Percentiles rank a stretch among this genome's conserved stretches.
phyloP scores from a whole-genome alignment of 2,888 invertebrate genomes.

The Automeris io region DNA sequence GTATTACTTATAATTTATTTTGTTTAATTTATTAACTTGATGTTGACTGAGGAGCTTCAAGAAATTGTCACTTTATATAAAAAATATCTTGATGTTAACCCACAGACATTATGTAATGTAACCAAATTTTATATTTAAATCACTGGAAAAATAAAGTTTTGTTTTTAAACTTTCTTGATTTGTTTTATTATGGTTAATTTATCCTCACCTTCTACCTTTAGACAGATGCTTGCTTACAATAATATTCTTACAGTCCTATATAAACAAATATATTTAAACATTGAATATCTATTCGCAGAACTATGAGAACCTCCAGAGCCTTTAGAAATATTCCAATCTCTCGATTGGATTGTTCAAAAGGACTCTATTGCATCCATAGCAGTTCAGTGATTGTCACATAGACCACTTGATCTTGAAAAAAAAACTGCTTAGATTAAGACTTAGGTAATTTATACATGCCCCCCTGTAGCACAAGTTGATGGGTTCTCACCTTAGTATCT shows the following conservation, averaged over 20 bases:
- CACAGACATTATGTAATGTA: conserved; percentile 60
- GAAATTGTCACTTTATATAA: conserved; percentile 41
- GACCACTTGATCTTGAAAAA: too few species aligned
- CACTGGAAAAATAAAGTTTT: conserved; percentile 59
- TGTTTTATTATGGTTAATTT: conserved; percentile 19
- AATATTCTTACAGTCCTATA: background rate
- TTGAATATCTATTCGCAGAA: too few species aligned
- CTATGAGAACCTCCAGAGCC: too few species aligned
- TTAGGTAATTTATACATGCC: conserved; percentile 94
- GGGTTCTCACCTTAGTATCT: conserved; percentile 94
- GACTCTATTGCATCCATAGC: too few species aligned
- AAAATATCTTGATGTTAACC: conserved; percentile 53
- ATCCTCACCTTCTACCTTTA: conserved; percentile 1
- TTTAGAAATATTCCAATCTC: too few species aligned
- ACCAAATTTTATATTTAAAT: conserved; percentile 62
- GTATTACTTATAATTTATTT: conserved; percentile 54
- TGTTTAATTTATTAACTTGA: conserved; percentile 44
- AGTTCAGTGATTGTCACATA: too few species aligned
- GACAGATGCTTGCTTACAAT: conserved; percentile 7
- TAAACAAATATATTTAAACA: too few species aligned
- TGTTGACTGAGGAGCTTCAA: conserved; percentile 43
- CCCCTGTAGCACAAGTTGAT: conserved; percentile 89
- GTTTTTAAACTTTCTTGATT: conserved; percentile 42
- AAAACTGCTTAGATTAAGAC: conserved; percentile 39
- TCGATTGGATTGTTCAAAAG: too few species aligned